Base-by-base conservation (phyloP, 2,113 vertebrate species). In the Prietella phreatophila region DNA sequence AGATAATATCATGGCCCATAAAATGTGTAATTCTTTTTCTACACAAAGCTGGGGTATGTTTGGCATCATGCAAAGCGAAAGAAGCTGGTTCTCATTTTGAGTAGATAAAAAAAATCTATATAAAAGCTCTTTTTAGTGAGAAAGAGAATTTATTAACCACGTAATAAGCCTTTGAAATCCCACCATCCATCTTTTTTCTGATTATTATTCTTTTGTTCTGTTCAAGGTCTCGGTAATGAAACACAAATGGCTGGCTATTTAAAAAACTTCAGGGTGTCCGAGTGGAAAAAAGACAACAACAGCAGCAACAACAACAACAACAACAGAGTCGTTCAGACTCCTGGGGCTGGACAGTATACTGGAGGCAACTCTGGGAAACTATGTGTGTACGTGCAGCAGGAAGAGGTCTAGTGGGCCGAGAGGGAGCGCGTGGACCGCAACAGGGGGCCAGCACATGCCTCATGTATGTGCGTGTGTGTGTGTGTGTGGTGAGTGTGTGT, bases 351-450 rank as follows among this genome's bases (percentile, higher is more conserved):
- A 90, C 20, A 53, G 73, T 58, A 87, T 55, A 86, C 33, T 85
- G 89, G 84, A 85, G 84, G n/a, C 3, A n/a, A 91, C 75, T 92
- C 92, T 93, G 94, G 93, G 93, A 96, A 95, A 94, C 67, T 33
- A 91, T 92, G 88, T 90, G 92, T 92, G 92, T 95, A 92, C 93
- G 94, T 96, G 95, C 93, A 33, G 87, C 93, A 95, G 94, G 93
- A 94, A 96, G 93, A 92, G 88, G 91, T 89, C 93, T 91, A 55
- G 88, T 30, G 2, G 91, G 92, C 88, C 27, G 71, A 47, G 88
- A 85, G 19, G 76, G 85, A 85, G 90, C 86, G 88, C 88, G 85
- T 86, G 67, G 61, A 86, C 88, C 82, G 60, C 84, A 85, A 89
- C 30, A 39, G 87, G 84, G 85, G 86, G 69, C 58, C 82, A 11